Evolutionary conservation across 2,113 vertebrate genomes (phyloP).

Genomic region (Gnathonemus longibarbis): DNA sequence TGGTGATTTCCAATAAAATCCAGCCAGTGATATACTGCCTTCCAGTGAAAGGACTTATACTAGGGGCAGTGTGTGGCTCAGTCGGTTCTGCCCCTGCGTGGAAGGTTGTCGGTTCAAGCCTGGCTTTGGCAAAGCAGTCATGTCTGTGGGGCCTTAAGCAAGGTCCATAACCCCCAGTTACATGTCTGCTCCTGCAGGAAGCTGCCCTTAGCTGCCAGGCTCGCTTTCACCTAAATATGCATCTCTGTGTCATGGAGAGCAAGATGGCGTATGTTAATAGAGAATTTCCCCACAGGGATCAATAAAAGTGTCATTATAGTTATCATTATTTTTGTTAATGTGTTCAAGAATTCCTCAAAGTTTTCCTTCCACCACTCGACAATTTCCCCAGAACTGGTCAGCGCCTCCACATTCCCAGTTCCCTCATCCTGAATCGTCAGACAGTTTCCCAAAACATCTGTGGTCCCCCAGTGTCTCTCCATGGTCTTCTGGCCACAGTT

Average conservation of each 20-base stretch:
- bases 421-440: background rate
- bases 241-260: background rate
- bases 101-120: background rate
- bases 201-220: background rate
- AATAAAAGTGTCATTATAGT: background rate
- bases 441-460: background rate
- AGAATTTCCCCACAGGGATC: background rate
- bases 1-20: background rate
- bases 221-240: background rate
- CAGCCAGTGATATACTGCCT: background rate
- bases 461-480: background rate
- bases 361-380: background rate
- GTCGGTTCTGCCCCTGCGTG: background rate
- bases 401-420: background rate
- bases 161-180: background rate
- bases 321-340: background rate
- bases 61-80: background rate
- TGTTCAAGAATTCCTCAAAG: background rate
- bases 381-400: background rate
- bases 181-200: background rate
- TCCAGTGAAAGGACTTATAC: background rate
- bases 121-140: background rate
- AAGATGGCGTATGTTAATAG: background rate
- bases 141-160: background rate
- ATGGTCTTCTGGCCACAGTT: background rate